Percentiles rank a stretch among this genome's conserved stretches.
Evolutionary conservation across 2,113 vertebrate species (phyloP).

Genomic region (Stictonetta naevosa): DNA sequence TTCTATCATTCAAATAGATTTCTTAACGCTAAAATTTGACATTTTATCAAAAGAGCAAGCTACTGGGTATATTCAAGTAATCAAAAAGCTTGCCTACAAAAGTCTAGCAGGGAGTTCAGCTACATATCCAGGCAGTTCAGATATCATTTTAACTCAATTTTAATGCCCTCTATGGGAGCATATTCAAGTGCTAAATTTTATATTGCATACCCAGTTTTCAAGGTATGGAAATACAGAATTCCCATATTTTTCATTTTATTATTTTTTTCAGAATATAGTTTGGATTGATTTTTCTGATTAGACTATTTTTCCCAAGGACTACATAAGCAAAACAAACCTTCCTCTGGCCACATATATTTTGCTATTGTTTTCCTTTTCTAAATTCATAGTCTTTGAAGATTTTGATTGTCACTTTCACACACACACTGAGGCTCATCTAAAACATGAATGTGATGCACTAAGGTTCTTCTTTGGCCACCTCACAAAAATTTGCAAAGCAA

Average conservation of each 20-base stretch:
- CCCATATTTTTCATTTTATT: background rate
- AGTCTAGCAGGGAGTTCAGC: background rate
- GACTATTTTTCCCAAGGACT: background rate
- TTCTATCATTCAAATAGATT: background rate
- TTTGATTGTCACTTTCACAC: background rate
- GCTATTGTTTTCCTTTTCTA: background rate
- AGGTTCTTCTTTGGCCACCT: background rate
- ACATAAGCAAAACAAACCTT: background rate
- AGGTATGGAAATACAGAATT: background rate
- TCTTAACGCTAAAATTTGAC: background rate
- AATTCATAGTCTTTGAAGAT: background rate
- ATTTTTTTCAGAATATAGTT: background rate
- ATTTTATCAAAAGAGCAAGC: background rate
- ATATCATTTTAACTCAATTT: background rate
- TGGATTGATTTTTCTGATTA: background rate
- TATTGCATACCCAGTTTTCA: background rate
- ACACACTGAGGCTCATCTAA: background rate
- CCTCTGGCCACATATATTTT: background rate
- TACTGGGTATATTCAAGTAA: background rate
- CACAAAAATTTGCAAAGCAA: background rate
- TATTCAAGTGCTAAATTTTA: background rate
- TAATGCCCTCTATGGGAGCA: background rate
- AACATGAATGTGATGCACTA: background rate
- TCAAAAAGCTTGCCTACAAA: background rate
- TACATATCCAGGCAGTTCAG: background rate